Conservation (phyloP, 2,888 invertebrate genomes). For the Lasioglossum villosulum region DNA sequence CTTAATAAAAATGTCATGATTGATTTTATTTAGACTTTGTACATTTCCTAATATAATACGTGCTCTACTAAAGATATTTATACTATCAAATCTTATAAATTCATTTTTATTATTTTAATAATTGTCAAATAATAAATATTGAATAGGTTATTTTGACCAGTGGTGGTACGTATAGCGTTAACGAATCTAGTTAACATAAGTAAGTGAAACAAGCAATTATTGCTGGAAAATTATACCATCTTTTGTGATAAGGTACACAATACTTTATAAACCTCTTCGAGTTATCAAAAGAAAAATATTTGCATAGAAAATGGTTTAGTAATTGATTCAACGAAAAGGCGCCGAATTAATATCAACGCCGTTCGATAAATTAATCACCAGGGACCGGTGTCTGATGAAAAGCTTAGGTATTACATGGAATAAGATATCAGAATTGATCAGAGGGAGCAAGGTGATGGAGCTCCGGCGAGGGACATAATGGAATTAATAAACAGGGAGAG, state of each 20-base stretch:
- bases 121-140: too few species aligned
- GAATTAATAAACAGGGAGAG: constrained; percentile 55
- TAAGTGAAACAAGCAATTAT: too few species aligned
- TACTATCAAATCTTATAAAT: too few species aligned
- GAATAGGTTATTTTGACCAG: too few species aligned
- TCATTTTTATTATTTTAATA: too few species aligned
- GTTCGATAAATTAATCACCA: background rate
- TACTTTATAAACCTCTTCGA: background rate
- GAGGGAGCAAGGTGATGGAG: background rate
- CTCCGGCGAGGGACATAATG: background rate
- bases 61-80: too few species aligned
- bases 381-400: background rate
- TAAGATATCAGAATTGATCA: background rate
- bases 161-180: too few species aligned
- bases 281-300: background rate
- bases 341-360: background rate
- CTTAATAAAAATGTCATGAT: too few species aligned
- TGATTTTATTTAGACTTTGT: too few species aligned
- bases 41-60: too few species aligned
- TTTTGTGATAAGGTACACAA: background rate
- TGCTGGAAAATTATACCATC: background rate
- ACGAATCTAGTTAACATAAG: too few species aligned
- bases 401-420: background rate
- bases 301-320: background rate
- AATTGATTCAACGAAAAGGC: background rate